Percentiles rank a stretch among this genome's conserved stretches.
phyloP scores from a whole-genome alignment of 2,797 vertebrate species.

The Corythornis leucogaster region DNA sequence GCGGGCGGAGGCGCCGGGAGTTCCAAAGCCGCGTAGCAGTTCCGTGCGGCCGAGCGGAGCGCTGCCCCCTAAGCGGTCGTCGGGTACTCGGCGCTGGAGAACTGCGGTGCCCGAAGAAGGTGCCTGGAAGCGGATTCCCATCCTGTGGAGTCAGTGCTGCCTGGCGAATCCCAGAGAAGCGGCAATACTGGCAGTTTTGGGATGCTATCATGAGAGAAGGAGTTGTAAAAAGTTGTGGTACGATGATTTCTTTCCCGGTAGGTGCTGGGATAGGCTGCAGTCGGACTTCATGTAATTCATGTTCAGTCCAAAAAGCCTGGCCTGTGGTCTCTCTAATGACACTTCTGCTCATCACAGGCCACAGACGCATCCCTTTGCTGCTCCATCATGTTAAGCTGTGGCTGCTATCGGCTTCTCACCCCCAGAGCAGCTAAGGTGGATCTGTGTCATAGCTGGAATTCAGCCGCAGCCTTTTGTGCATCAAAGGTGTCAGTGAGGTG shows the following conservation, averaged over 20 bases:
- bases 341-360: neutral
- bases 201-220: rapidly evolving
- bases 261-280: neutral
- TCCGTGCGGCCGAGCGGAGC: neutral
- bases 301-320: too few species aligned
- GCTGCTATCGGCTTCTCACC: neutral
- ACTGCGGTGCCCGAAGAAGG: neutral
- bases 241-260: too few species aligned
- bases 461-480: neutral
- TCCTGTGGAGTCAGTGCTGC: neutral
- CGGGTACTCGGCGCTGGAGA: neutral
- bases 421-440: neutral
- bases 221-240: too few species aligned
- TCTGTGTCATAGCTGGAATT: rapidly evolving
- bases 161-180: rapidly evolving
- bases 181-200: rapidly evolving
- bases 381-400: rapidly evolving
- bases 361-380: rapidly evolving
- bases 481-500: neutral
- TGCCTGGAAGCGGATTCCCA: rapidly evolving
- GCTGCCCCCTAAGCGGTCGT: rapidly evolving
- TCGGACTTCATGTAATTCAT: rapidly evolving
- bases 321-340: rapidly evolving
- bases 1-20: rapidly evolving
- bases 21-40: neutral